These are phyloP conservation scores for Coregonus suidteri DNA, from an alignment of 2,797 vertebrate species.

Conservation along the genomic window DNA sequence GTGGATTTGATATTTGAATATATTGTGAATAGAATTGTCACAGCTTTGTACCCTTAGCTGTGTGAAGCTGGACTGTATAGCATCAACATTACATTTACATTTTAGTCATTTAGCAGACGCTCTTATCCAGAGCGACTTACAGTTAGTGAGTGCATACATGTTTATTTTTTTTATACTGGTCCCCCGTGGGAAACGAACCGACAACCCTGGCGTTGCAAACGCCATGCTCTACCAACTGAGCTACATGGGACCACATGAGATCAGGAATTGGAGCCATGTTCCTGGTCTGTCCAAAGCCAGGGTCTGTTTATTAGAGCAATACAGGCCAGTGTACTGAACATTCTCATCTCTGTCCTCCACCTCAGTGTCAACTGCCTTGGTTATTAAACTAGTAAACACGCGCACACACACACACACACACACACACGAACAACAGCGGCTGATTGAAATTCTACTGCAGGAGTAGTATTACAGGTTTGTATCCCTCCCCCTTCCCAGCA, in stretches of 20 bases:
- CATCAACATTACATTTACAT: too few relatives aligned
- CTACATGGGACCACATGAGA: too few relatives aligned
- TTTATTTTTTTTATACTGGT: too few relatives aligned
- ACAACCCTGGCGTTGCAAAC: too few relatives aligned
- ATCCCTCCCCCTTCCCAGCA: constrained; percentile 75
- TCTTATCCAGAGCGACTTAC: too few relatives aligned
- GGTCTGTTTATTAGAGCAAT: neutral
- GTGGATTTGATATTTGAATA: too few relatives aligned
- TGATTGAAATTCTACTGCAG: constrained; percentile 79
- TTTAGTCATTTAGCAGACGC: too few relatives aligned
- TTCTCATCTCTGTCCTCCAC: constrained; percentile 57
- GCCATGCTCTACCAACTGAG: too few relatives aligned
- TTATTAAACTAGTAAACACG: constrained; percentile 41
- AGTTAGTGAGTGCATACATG: too few relatives aligned
- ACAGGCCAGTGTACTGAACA: constrained; percentile 13
- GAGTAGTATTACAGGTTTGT: constrained; percentile 73
- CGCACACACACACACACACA: neutral
- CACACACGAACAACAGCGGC: constrained; percentile 40
- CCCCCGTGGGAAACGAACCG: too few relatives aligned
- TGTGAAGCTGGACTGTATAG: neutral
- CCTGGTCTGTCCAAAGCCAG: neutral
- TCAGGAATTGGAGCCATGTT: neutral
- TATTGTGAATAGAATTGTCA: neutral
- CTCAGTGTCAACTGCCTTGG: constrained; percentile 55
- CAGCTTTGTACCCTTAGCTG: neutral